Evolutionary conservation across 2,797 vertebrate species (phyloP), one percentile per base, ranked within the genome.

Genomic region (Urocyon cinereoargenteus): DNA sequence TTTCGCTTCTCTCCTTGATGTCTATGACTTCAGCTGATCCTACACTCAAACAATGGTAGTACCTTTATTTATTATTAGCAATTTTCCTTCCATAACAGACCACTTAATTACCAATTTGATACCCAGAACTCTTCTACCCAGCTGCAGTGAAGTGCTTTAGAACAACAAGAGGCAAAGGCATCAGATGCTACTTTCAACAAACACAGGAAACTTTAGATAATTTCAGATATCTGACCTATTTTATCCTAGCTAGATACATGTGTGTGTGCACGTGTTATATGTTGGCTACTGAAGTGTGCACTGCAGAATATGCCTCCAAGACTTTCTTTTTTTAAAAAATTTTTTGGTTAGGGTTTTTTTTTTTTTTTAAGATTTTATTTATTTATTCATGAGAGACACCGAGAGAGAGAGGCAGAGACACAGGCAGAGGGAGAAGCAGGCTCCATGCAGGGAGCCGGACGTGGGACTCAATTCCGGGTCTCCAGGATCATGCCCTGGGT

Each of bases 41-140:
- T 62, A 18, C 13, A 53, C 21, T 75, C 77, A 89, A 83, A 89
- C 45, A 95, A 85, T 8, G 57, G 24, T 4, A 72, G 31, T 51
- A 78, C 7, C 31, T 94, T 94, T 87, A 90, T 92, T 96, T 97
- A 88, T 88, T 84, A 85, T 90, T 64, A 82, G 83, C 40, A 72
- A 94, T 73, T 94, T 97, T 78, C 79, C n/a, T 13, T 91, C 61
- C 53, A 78, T 75, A 90, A 92, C 9, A 13, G 64, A 94, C 51
- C 61, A 93, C 93, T 96, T 98, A 86, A 92, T 94, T 95, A 90
- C 64, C 90, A 68, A 59, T 57, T 45, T 92, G 94, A 97, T 49
- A 92, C 55, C 92, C 68, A 86, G 82, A 86, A 79, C 86, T 78
- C 59, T 94, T 92, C 49, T 73, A 89, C 19, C 18, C 34, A 90